Conservation (phyloP, 2,797 vertebrate genomes). For the Oreortyx pictus region DNA sequence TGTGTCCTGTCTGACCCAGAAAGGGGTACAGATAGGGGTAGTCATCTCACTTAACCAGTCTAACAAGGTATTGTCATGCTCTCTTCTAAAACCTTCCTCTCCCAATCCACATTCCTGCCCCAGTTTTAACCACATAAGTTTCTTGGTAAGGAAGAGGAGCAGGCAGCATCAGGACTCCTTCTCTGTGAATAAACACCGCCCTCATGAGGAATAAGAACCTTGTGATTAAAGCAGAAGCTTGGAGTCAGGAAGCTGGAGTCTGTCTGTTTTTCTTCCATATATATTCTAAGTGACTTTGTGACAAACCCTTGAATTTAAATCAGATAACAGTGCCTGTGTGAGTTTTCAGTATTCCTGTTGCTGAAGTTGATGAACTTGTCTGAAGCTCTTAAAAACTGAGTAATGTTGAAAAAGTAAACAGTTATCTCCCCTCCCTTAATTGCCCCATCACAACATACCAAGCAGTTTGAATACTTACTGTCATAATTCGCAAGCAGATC, state of each 20-base stretch:
- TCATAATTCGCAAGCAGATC: neutral
- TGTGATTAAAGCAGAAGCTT: neutral
- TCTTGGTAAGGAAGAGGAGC: neutral
- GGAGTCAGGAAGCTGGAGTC: neutral
- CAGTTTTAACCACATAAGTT: neutral
- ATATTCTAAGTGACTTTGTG: neutral
- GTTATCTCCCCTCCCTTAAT: neutral
- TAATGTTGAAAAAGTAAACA: neutral
- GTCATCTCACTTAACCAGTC: slow-evolving; percentile 29
- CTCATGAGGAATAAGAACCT: neutral
- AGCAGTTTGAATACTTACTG: neutral
- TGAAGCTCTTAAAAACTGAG: neutral
- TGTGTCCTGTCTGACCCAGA: neutral
- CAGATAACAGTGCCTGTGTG: neutral
- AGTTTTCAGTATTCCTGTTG: neutral
- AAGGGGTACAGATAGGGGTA: neutral
- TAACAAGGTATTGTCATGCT: neutral
- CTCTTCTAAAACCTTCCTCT: neutral
- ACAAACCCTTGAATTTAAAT: neutral
- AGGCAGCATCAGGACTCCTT: neutral
- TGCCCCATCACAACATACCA: neutral
- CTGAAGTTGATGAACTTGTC: neutral
- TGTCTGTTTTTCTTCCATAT: neutral
- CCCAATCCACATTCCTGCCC: neutral
- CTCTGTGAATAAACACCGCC: neutral